Evolutionary conservation across 2,113 vertebrate genomes (phyloP).

Genomic region (Nycticryphes semicollaris): DNA sequence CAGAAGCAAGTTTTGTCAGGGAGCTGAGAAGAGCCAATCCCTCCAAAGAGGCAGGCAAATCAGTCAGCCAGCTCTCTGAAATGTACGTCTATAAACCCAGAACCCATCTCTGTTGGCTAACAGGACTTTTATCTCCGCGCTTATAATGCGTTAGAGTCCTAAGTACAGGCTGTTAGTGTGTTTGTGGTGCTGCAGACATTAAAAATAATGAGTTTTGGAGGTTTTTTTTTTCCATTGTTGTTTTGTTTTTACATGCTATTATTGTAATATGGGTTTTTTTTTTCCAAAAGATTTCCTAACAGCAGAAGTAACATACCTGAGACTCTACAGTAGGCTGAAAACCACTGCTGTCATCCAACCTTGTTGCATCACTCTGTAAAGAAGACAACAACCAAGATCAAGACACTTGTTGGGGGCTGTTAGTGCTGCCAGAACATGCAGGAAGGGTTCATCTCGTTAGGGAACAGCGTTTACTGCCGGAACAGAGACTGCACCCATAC

Average conservation of each 20-base stretch:
- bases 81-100: fast-evolving
- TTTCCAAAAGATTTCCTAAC: not conserved
- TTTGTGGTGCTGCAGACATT: not conserved
- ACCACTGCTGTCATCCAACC: constrained; percentile 21
- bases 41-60: not conserved
- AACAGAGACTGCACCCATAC: not conserved
- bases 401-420: not conserved
- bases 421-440: not conserved
- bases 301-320: constrained; percentile 49
- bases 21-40: not conserved
- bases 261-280: not conserved
- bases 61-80: not conserved
- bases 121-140: not conserved
- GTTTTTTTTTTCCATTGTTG: not conserved
- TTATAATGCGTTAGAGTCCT: not conserved
- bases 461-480: not conserved
- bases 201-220: not conserved
- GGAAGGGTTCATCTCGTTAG: not conserved
- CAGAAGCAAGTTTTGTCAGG: not conserved
- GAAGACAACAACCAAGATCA: not conserved
- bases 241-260: not conserved
- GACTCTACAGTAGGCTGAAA: constrained; percentile 31
- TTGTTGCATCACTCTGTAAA: constrained; percentile 15
- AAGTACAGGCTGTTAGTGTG: not conserved
- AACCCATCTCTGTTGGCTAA: not conserved